Percentiles rank a stretch among this genome's conserved stretches.
Conservation (phyloP, 2,797 vertebrate species). For the Zenarchopterus dispar region DNA sequence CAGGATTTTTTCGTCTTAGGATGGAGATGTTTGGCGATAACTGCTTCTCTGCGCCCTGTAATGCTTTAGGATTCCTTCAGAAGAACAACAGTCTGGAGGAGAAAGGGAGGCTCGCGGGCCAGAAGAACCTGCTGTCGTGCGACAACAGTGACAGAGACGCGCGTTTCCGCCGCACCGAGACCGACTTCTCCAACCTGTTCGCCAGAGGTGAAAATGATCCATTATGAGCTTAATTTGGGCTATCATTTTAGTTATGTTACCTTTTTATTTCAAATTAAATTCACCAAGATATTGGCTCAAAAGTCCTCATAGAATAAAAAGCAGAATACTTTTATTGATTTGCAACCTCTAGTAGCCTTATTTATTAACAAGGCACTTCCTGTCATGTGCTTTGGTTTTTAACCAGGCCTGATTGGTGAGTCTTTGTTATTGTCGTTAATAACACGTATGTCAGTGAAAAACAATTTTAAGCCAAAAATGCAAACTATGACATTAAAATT, state of each 20-base stretch:
- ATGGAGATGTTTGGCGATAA: slow-evolving; percentile 82
- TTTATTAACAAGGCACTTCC: too few species aligned
- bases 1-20: background rate
- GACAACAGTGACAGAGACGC: slow-evolving; percentile 91
- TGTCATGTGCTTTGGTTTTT: too few species aligned
- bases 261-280: background rate
- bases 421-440: too few species aligned
- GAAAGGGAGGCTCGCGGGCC: slow-evolving; percentile 88
- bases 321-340: too few species aligned
- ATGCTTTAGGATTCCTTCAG: slow-evolving; percentile 93
- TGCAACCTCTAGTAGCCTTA: too few species aligned
- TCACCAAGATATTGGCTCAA: background rate
- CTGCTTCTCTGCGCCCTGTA: slow-evolving; percentile 82
- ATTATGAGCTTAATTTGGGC: too few species aligned
- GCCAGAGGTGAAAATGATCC: slow-evolving; percentile 85
- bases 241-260: too few species aligned
- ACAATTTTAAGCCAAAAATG: too few species aligned
- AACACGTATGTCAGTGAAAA: too few species aligned
- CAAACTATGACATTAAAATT: too few species aligned
- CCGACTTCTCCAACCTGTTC: slow-evolving; percentile 97
- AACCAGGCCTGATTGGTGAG: too few species aligned
- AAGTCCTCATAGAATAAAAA: background rate
- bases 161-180: slow-evolving; percentile 90
- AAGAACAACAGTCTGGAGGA: slow-evolving; percentile 98
- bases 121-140: slow-evolving; percentile 89